Conservation (phyloP, 2,888 invertebrate species). For the Nephrotoma guestfalica region DNA sequence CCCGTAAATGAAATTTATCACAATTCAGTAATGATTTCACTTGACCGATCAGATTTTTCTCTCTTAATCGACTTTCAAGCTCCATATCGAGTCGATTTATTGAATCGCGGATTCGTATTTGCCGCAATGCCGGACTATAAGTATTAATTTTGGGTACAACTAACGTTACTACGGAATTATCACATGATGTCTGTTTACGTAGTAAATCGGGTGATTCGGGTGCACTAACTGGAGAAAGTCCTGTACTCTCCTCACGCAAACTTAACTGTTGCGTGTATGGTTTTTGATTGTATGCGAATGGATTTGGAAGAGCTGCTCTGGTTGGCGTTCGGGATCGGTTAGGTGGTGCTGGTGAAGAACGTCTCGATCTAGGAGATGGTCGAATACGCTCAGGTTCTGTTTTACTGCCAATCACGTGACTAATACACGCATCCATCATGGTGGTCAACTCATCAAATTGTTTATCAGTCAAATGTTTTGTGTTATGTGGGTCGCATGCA, state of each 20-base stretch:
- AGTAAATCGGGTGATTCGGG: slow-evolving; percentile 23
- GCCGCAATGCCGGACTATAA: slow-evolving; percentile 27
- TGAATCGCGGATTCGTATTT: slow-evolving; percentile 38
- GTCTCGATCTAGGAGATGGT: slow-evolving; percentile 30
- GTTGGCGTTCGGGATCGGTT: slow-evolving; percentile 28
- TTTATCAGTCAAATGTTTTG: slow-evolving; percentile 55
- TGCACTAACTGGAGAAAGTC: slow-evolving; percentile 15
- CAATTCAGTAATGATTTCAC: slow-evolving; percentile 39
- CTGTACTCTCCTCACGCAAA: slow-evolving; percentile 26
- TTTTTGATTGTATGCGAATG: slow-evolving; percentile 24
- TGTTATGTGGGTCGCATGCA: slow-evolving; percentile 72
- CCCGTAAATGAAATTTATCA: slow-evolving; percentile 52
- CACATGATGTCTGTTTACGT: slow-evolving; percentile 15
- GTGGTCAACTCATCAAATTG: slow-evolving; percentile 68
- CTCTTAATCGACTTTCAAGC: slow-evolving; percentile 45
- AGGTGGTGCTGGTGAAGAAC: slow-evolving; percentile 27
- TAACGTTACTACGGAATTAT: slow-evolving; percentile 7
- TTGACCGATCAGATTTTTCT: slow-evolving; percentile 45
- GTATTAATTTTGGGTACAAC: slow-evolving; percentile 10
- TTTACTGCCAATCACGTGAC: slow-evolving; percentile 66
- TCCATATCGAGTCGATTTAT: slow-evolving; percentile 42
- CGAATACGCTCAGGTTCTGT: slow-evolving; percentile 31
- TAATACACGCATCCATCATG: slow-evolving; percentile 71
- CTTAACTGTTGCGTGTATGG: slow-evolving; percentile 30
- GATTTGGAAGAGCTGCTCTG: slow-evolving; percentile 34